Conservation (phyloP, 2,797 vertebrate genomes). For the Danio aesculapii region DNA sequence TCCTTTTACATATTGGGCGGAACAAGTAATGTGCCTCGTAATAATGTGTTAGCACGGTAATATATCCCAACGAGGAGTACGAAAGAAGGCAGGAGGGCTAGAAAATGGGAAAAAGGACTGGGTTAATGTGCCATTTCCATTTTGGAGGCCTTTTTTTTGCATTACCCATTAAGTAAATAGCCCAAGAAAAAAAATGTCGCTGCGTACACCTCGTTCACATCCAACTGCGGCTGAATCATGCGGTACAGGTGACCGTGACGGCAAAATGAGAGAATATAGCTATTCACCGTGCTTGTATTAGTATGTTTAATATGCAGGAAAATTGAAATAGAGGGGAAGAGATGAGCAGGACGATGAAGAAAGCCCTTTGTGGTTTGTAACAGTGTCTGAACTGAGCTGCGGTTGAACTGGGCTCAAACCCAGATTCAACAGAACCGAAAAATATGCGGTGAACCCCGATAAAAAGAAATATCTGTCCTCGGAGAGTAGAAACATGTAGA, state of each 20-base stretch:
- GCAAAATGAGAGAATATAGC: constrained; percentile 56
- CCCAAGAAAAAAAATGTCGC: constrained; percentile 67
- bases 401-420: constrained; percentile 44
- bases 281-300: background rate
- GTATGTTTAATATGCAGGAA: constrained; percentile 34
- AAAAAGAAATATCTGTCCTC: constrained; percentile 41
- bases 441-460: constrained; percentile 29
- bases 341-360: constrained; percentile 46
- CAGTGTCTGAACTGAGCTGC: constrained; percentile 33
- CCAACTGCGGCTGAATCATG: constrained; percentile 54
- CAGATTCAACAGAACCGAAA: constrained; percentile 50
- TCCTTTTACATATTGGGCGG: constrained; percentile 64
- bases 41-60: constrained; percentile 69
- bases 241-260: constrained; percentile 64
- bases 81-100: constrained; percentile 33
- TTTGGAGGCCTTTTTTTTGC: constrained; percentile 67
- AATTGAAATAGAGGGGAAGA: constrained; percentile 41
- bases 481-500: constrained; percentile 33
- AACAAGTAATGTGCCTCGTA: constrained; percentile 69
- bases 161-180: constrained; percentile 80
- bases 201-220: constrained; percentile 57
- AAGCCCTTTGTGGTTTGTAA: constrained; percentile 48
- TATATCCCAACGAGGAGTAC: constrained; percentile 63
- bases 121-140: constrained; percentile 73
- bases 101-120: constrained; percentile 23